These are phyloP conservation scores for Melanotaenia parkinsoni DNA, from an alignment of 2,797 vertebrate genomes.

Conservation along the genomic window DNA sequence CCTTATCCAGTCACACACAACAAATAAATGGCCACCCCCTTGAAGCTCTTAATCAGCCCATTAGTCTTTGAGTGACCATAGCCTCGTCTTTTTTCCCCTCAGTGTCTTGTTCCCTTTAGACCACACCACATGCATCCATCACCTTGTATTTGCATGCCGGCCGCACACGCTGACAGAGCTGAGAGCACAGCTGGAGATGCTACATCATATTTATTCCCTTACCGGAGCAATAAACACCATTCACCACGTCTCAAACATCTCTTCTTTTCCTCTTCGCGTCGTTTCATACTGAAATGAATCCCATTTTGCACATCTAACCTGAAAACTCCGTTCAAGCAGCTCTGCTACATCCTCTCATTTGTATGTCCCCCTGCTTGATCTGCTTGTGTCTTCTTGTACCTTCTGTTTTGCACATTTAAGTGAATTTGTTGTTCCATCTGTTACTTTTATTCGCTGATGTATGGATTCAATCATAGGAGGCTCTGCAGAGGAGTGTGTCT, in stretches of 20 bases:
- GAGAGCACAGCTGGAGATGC: constrained; percentile 70
- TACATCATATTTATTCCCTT: constrained; percentile 72
- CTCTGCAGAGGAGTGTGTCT: constrained; percentile 32
- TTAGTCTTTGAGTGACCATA: constrained; percentile 79
- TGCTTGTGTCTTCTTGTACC: not conserved
- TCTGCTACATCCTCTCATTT: constrained; percentile 14
- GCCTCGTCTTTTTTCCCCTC: constrained; percentile 35
- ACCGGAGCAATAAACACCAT: constrained; percentile 58
- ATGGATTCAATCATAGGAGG: constrained; percentile 29
- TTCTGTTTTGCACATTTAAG: constrained; percentile 11
- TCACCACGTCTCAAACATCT: constrained; percentile 23
- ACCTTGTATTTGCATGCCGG: constrained; percentile 66
- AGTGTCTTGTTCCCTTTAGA: constrained; percentile 52
- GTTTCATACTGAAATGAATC: constrained; percentile 37
- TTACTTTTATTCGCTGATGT: constrained; percentile 34
- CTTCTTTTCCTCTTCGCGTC: constrained; percentile 25
- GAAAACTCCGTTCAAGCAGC: constrained; percentile 28
- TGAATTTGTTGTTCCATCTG: constrained; percentile 19
- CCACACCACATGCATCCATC: constrained; percentile 72
- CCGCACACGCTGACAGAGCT: constrained; percentile 61
- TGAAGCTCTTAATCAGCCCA: constrained; percentile 81
- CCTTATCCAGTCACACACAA: constrained; percentile 82
- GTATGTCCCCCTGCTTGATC: not conserved
- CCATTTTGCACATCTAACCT: constrained; percentile 24
- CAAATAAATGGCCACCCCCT: constrained; percentile 80